Evolutionary conservation across 1,140 invertebrate species (phyloP), one percentile per base, ranked within the genome.

Genomic region (Pseudomyrmex sp.): DNA sequence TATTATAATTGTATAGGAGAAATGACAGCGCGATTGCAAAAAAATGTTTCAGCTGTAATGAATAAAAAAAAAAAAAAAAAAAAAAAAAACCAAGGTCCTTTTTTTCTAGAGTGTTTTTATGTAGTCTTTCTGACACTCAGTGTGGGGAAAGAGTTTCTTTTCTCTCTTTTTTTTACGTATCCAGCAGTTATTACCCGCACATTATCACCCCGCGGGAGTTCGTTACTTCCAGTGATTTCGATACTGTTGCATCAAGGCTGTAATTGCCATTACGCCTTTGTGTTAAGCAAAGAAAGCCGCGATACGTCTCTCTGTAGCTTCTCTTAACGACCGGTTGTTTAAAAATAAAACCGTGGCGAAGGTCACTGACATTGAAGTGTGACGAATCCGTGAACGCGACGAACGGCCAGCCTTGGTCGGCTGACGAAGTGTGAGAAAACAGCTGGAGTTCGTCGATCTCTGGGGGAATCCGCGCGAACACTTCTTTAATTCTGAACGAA

Each of bases 311-410:
- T 35, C 5, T 48, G 63, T 35, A 9, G 44, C 13, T 61, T 35
- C 56, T 56, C 48, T 72, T 85, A 88, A 88, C 83, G 68, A 74
- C 63, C 46, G 68, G 58, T 70, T 79, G 83, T 62, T 85, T 85
- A 85, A 88, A 88, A 88, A 88, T 88, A 88, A 88, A 82, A 87
- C 56, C 63, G 20, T 23, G 12, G n/a, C 44, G 63, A 83, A 89
- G 84, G 87, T 73, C 87, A 73, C 70, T 86, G 88, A 89, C 88
- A 77, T 63, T 20, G 73, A 76, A 56, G 84, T 83, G 61, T 82
- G 80, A 84, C 80, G 87, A 89, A 89, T 89, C 80, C 72, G 75
- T 62, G 80, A 86, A 89, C 75, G 80, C 58, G 59, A 84, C 13
- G 65, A 68, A 83, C 84, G 48, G 74, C 54, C 50, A 75, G 35